Evolutionary conservation across 2,113 vertebrate genomes (phyloP).

Genomic region (Hippoglossus stenolepis): DNA sequence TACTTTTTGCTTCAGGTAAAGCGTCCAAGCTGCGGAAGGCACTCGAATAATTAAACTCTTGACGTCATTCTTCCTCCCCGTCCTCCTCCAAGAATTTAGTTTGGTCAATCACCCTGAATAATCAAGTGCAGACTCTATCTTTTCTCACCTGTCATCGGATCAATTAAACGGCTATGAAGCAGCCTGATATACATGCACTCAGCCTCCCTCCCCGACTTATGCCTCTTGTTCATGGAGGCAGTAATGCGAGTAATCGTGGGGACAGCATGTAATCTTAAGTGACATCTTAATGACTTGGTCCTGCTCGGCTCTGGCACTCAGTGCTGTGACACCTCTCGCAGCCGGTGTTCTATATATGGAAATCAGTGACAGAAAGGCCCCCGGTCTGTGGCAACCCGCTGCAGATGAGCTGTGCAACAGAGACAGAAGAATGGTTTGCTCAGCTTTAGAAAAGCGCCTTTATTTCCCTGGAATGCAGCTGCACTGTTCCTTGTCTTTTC

Average conservation of each 20-base stretch:
- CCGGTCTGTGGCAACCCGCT: constrained; percentile 49
- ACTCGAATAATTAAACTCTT: constrained; percentile 28
- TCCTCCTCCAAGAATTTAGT: constrained; percentile 31
- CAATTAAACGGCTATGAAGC: constrained; percentile 55
- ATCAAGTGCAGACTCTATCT: constrained; percentile 35
- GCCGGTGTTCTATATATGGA: constrained; percentile 73
- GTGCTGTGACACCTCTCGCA: constrained; percentile 64
- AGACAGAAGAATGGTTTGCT: constrained; percentile 57
- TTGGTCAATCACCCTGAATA: constrained; percentile 49
- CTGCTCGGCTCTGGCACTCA: constrained; percentile 60
- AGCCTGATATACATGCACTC: constrained; percentile 44
- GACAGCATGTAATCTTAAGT: constrained; percentile 80
- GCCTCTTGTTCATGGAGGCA: constrained; percentile 65
- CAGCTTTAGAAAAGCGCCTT: constrained; percentile 48
- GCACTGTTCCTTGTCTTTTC: constrained; percentile 48
- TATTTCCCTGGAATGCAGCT: constrained; percentile 65
- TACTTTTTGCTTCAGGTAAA: constrained; percentile 36
- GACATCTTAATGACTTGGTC: constrained; percentile 80
- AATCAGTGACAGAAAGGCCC: constrained; percentile 66
- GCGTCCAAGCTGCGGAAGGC: constrained; percentile 37
- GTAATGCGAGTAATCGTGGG: constrained; percentile 72
- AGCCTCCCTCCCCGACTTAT: constrained; percentile 56
- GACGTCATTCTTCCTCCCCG: neutral
- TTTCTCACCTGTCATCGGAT: constrained; percentile 58
- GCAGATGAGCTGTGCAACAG: constrained; percentile 57